Conservation (phyloP, 1,140 invertebrate species). For the Solenopsis fugax region DNA sequence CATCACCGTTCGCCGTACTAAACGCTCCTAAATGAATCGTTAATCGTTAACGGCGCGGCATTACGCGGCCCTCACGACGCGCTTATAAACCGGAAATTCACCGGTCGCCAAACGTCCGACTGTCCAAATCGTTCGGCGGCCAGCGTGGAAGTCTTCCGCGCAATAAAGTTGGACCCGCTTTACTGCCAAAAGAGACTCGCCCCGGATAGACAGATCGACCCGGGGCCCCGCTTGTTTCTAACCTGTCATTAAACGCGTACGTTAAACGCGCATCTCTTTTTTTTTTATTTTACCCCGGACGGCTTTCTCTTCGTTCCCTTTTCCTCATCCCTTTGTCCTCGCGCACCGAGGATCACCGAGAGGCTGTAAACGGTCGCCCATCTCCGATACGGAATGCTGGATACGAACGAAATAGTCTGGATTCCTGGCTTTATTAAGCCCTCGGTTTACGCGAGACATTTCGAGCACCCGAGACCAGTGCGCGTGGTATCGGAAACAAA, state of each 20-base stretch:
- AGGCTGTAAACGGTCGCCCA: constrained; percentile 73
- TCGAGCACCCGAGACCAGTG: constrained; percentile 60
- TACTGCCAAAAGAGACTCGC: constrained; percentile 78
- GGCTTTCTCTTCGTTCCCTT: constrained; percentile 1
- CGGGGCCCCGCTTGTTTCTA: constrained; percentile 72
- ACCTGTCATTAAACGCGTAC: constrained; percentile 75
- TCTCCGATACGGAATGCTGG: constrained; percentile 74
- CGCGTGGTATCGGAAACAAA: constrained; percentile 71
- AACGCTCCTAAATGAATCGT: constrained; percentile 86
- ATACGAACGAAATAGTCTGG: constrained; percentile 74
- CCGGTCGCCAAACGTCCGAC: constrained; percentile 78
- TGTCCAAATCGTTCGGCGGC: constrained; percentile 81
- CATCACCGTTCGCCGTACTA: constrained; percentile 73
- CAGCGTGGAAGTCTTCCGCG: constrained; percentile 76
- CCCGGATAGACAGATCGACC: constrained; percentile 55
- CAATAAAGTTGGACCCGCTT: constrained; percentile 83
- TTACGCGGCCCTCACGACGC: constrained; percentile 80
- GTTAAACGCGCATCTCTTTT: constrained; percentile 76
- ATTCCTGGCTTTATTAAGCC: constrained; percentile 77
- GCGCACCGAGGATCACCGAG: constrained; percentile 54
- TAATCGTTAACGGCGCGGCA: constrained; percentile 85
- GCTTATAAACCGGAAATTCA: constrained; percentile 86
- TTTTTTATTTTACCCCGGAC: constrained; percentile 64
- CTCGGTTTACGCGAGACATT: constrained; percentile 75
- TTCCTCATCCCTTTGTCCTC: constrained; percentile 60